phyloP scores from a whole-genome alignment of 1,140 invertebrate genomes.

The Chelonus insularis region DNA sequence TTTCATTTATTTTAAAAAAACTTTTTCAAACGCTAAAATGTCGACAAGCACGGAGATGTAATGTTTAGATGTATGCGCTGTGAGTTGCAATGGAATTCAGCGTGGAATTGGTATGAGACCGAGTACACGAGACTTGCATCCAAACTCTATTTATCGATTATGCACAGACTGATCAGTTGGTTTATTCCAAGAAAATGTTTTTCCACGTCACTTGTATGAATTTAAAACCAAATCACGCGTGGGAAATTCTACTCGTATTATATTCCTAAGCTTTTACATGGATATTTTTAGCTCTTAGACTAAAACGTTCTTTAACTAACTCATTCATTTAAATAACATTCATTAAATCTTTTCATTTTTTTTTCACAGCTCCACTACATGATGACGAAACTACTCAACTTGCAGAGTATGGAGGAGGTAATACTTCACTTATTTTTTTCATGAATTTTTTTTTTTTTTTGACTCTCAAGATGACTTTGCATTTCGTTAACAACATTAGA shows the following conservation, averaged over 20 bases:
- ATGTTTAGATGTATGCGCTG: background rate
- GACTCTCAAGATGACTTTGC: background rate
- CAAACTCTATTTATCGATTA: conserved; percentile 17
- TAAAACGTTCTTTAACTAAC: no score
- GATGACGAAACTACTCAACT: conserved; percentile 55
- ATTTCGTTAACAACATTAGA: no score
- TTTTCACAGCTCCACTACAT: conserved; percentile 56
- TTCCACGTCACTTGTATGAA: conserved; percentile 12
- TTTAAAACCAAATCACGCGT: conserved; percentile 19
- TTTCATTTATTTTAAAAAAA: no score
- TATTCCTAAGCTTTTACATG: no score
- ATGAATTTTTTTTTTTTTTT: background rate
- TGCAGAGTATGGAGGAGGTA: conserved; percentile 54
- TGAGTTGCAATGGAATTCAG: conserved; percentile 18
- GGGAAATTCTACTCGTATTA: conserved; percentile 22
- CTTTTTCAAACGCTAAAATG: background rate
- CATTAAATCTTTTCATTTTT: conserved; percentile 18
- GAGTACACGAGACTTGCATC: conserved; percentile 23
- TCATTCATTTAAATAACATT: no score
- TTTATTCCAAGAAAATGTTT: conserved; percentile 20
- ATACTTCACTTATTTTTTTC: conserved; percentile 31
- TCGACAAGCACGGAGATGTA: background rate
- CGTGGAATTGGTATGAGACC: background rate
- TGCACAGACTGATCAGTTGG: conserved; percentile 6
- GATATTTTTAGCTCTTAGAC: no score